Percentiles rank a stretch among this genome's conserved stretches.
Conservation (phyloP, 2,113 vertebrate species). For the Vireo altiloquus region DNA sequence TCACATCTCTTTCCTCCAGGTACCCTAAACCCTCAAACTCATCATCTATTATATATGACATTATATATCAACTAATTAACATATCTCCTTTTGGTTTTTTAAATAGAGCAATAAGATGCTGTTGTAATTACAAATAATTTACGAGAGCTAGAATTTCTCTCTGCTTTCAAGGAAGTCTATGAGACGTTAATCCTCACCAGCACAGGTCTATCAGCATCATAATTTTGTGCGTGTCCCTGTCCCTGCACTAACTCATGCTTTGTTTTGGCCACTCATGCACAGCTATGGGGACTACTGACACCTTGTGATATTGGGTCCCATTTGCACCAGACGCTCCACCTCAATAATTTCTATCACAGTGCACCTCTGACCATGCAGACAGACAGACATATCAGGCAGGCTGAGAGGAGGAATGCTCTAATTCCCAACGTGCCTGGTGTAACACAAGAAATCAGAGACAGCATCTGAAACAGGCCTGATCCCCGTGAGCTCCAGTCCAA, state of each 20-base stretch:
- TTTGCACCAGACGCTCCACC: neutral
- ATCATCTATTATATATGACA: neutral
- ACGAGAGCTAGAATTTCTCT: neutral
- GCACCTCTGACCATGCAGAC: neutral
- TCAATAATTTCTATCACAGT: neutral
- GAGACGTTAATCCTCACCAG: neutral
- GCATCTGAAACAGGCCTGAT: accelerated
- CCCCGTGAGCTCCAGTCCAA: accelerated
- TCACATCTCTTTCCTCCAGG: neutral
- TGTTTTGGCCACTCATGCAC: neutral
- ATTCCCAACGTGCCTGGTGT: accelerated
- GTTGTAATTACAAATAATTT: neutral
- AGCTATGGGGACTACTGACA: neutral
- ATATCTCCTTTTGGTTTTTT: neutral
- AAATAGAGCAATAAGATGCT: neutral
- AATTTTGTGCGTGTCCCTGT: neutral
- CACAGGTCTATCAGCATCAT: neutral
- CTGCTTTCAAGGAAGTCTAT: neutral
- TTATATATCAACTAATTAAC: neutral
- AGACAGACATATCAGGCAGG: neutral
- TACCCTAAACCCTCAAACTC: neutral
- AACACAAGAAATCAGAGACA: neutral
- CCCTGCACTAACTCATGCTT: neutral
- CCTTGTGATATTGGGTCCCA: neutral
- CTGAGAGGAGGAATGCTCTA: neutral